Evolutionary conservation across 2,888 invertebrate species (phyloP).

Genomic region (Neoscelio sp.): DNA sequence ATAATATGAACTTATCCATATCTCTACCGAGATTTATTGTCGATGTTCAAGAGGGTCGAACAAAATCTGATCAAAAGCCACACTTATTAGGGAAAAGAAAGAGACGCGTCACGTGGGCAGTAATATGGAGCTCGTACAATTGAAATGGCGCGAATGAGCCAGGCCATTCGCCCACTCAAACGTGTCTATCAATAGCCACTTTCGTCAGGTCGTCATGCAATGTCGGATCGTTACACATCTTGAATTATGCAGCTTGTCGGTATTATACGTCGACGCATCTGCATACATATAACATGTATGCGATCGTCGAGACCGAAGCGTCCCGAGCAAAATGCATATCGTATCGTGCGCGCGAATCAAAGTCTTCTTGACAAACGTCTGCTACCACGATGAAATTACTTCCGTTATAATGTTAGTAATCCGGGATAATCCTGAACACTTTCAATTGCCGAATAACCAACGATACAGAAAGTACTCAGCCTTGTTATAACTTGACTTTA

Average conservation of each 20-base stretch:
- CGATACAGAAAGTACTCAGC: background rate
- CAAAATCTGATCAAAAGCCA: slow-evolving; percentile 1
- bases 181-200: slow-evolving; percentile 77
- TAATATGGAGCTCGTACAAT: slow-evolving; percentile 51
- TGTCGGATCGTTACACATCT: slow-evolving; percentile 74
- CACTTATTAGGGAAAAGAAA: slow-evolving; percentile 27
- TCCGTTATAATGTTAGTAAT: slow-evolving; percentile 15
- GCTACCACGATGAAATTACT: slow-evolving; percentile 31
- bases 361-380: slow-evolving; percentile 57
- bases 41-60: slow-evolving; percentile 1
- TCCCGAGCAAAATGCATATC: slow-evolving; percentile 53
- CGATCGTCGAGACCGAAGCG: slow-evolving; percentile 46
- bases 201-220: slow-evolving; percentile 76
- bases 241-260: slow-evolving; percentile 69
- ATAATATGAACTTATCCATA: background rate
- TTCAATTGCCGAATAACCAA: slow-evolving; percentile 14
- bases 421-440: slow-evolving; percentile 4
- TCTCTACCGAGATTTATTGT: background rate
- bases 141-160: slow-evolving; percentile 66
- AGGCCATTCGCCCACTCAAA: slow-evolving; percentile 73
- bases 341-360: slow-evolving; percentile 45
- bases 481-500: background rate
- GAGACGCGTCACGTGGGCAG: slow-evolving; percentile 31
- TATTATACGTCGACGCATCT: slow-evolving; percentile 60
- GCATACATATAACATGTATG: slow-evolving; percentile 56